phyloP scores from a whole-genome alignment of 2,113 vertebrate genomes.

The Gila orcuttii region DNA sequence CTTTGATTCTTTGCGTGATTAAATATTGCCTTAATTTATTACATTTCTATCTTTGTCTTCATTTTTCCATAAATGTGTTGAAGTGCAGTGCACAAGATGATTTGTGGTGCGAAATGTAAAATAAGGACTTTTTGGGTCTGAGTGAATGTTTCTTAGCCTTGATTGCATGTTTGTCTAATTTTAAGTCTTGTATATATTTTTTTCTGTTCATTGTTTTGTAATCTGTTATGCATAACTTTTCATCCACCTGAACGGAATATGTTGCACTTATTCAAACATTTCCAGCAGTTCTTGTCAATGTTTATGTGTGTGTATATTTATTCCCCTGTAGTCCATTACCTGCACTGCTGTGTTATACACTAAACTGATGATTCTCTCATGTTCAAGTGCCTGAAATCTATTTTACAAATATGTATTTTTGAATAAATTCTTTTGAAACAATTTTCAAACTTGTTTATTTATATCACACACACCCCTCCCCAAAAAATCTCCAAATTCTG shows the following conservation, averaged over 20 bases:
- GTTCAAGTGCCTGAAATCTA: slow-evolving; percentile 36
- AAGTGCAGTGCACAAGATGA: slow-evolving; percentile 40
- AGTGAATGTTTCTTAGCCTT: slow-evolving; percentile 30
- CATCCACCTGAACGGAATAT: slow-evolving; percentile 25
- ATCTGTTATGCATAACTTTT: background rate
- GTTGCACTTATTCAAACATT: slow-evolving; percentile 30
- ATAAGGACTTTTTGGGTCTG: slow-evolving; percentile 22
- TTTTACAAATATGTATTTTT: slow-evolving; percentile 35
- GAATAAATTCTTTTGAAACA: slow-evolving; percentile 30
- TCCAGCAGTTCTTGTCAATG: background rate
- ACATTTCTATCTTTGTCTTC: slow-evolving; percentile 15
- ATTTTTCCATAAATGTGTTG: slow-evolving; percentile 30
- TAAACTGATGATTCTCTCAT: background rate
- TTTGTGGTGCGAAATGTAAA: slow-evolving; percentile 11
- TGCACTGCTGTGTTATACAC: slow-evolving; percentile 16
- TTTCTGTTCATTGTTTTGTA: slow-evolving; percentile 9
- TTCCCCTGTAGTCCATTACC: background rate
- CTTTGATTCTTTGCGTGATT: slow-evolving; percentile 36
- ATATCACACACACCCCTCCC: background rate
- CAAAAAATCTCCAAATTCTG: too few species aligned
- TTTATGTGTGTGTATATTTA: background rate
- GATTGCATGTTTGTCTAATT: slow-evolving; percentile 14
- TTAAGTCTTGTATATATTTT: slow-evolving; percentile 5
- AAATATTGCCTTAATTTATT: slow-evolving; percentile 50
- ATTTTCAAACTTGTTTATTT: background rate